phyloP scores from a whole-genome alignment of 2,888 invertebrate species.

The Eupeodes latifasciatus region DNA sequence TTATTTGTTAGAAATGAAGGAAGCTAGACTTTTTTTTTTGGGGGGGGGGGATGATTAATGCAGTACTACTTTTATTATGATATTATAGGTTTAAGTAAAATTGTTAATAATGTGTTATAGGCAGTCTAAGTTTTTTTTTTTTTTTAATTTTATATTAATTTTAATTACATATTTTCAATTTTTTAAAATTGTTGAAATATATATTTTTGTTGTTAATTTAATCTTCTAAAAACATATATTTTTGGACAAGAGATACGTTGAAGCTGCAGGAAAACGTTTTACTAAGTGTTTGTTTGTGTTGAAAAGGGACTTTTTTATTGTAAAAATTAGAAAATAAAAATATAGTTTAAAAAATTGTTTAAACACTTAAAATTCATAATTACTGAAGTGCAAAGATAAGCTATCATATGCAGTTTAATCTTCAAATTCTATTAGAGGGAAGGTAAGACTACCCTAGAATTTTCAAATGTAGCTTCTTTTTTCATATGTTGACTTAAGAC shows the following conservation, averaged over 20 bases:
- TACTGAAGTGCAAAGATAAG: too few species aligned
- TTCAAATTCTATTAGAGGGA: too few species aligned
- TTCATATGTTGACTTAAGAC: too few species aligned
- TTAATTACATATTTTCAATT: neutral
- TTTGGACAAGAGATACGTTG: slow-evolving; percentile 49
- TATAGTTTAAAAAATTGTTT: too few species aligned
- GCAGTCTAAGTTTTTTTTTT: slow-evolving; percentile 54
- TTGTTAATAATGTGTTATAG: slow-evolving; percentile 68
- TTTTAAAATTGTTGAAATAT: neutral
- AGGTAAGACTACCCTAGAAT: too few species aligned
- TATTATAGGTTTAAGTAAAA: slow-evolving; percentile 60
- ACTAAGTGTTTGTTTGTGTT: too few species aligned
- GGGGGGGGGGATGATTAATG: slow-evolving; percentile 54
- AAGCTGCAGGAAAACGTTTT: neutral
- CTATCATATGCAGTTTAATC: too few species aligned
- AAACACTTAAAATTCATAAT: too few species aligned
- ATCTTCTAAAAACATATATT: neutral
- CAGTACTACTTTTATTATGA: slow-evolving; percentile 56
- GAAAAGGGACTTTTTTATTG: too few species aligned
- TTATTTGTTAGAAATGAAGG: slow-evolving; percentile 48
- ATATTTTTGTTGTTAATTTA: neutral
- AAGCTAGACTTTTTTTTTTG: slow-evolving; percentile 34
- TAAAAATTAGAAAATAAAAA: too few species aligned
- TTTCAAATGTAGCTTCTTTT: too few species aligned
- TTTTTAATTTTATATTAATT: neutral